Percentiles rank a stretch among this genome's conserved stretches.
These are phyloP conservation scores for Drosophila sp. DNA, from an alignment of 1,140 invertebrate genomes.

Conservation along the genomic window DNA sequence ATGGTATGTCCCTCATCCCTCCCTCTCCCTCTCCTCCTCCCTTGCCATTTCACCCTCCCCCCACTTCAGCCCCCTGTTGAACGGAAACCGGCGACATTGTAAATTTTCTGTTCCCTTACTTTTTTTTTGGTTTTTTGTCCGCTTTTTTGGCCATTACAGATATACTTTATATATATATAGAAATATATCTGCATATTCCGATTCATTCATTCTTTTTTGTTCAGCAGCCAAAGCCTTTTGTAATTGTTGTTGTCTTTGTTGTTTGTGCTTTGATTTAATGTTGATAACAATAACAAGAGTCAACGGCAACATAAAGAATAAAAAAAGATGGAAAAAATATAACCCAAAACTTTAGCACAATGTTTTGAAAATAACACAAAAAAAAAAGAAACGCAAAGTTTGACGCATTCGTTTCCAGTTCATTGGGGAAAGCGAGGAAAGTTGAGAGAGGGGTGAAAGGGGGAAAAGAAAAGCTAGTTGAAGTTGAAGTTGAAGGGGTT, in stretches of 20 bases:
- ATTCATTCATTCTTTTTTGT: slow-evolving; percentile 41
- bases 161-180: slow-evolving; percentile 16
- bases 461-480: neutral
- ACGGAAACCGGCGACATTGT: slow-evolving; percentile 82
- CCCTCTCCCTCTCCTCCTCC: slow-evolving; percentile 10
- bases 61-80: no score
- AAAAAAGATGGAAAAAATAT: slow-evolving; percentile 54
- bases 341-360: slow-evolving; percentile 69
- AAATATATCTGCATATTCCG: slow-evolving; percentile 35
- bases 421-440: slow-evolving; percentile 30
- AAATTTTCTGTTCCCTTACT: slow-evolving; percentile 67
- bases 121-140: slow-evolving; percentile 31
- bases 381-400: slow-evolving; percentile 51
- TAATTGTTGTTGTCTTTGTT: slow-evolving; percentile 80
- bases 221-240: slow-evolving; percentile 65
- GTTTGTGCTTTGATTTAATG: slow-evolving; percentile 83
- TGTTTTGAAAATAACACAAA: slow-evolving; percentile 35
- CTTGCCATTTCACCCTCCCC: no score
- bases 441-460: neutral
- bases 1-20: neutral
- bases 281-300: slow-evolving; percentile 79
- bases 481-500: slow-evolving; percentile 4
- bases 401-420: slow-evolving; percentile 63
- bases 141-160: slow-evolving; percentile 49
- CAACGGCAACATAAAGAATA: slow-evolving; percentile 36